phyloP scores from a whole-genome alignment of 1,140 invertebrate species.

The Teleopsis dalmanni region DNA sequence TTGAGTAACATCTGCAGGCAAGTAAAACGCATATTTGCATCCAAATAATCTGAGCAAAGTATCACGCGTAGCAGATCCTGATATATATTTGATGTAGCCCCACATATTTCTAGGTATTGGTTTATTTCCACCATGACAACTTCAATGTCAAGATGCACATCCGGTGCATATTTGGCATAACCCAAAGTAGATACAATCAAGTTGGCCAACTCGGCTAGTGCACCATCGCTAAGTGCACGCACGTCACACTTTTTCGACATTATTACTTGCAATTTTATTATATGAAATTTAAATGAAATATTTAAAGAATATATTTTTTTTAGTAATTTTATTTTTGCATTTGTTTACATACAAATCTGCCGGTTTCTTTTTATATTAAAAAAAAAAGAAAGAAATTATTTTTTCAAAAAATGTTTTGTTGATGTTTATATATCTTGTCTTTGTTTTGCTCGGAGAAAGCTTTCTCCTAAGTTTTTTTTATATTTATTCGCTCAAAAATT shows the following conservation, averaged over 20 bases:
- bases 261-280: too few relatives aligned
- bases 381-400: too few relatives aligned
- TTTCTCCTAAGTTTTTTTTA: too few relatives aligned
- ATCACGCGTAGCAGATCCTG: constrained; percentile 57
- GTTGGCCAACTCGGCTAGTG: constrained; percentile 36
- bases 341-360: too few relatives aligned
- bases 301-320: too few relatives aligned
- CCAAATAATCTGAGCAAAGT: constrained; percentile 54
- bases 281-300: too few relatives aligned
- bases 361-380: too few relatives aligned
- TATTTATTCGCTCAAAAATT: too few relatives aligned
- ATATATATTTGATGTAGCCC: constrained; percentile 54
- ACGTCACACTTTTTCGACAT: constrained; percentile 41
- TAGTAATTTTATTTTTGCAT: too few relatives aligned
- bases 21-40: constrained; percentile 55
- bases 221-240: constrained; percentile 33
- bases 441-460: too few relatives aligned
- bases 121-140: constrained; percentile 51
- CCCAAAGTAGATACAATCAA: constrained; percentile 38
- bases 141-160: constrained; percentile 49
- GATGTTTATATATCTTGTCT: too few relatives aligned
- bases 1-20: constrained; percentile 54
- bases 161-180: constrained; percentile 39
- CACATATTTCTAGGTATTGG: constrained; percentile 50
- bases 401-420: too few relatives aligned